Base-by-base conservation (phyloP, 2,888 invertebrate genomes). In the Eutolmus rufibarbis region DNA sequence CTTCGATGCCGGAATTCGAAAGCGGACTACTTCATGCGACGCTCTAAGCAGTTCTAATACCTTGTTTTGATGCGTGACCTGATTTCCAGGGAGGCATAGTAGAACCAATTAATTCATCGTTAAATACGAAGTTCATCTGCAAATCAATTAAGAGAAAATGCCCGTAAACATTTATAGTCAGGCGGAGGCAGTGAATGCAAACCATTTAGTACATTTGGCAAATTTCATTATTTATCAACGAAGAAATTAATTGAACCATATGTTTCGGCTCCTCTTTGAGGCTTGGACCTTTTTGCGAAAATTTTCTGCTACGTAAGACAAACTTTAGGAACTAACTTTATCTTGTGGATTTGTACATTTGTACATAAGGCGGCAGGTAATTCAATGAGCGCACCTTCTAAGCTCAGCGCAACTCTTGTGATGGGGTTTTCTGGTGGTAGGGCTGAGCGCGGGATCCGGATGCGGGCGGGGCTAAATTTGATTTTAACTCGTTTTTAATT, bases 161-260 rank as follows among this genome's bases (percentile, higher is more conserved):
- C 12, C 37, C 19, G 66, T 82, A 82, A 82, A 66, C 57, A 66
- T 82, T 78, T 57, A 46, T 19, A 37, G 40, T 7, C 12, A 5
- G 23, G 31, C 31, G 2, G 12, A 23, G 66, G 28, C 28, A 66
- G 66, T 28, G 66, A 66, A 79, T 79, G 79, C 28, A 46, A 79
- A 79, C 46, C 79, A 79, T 79, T 79, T 79, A 79, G 46, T 79
- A 79, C 51, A 82, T 82, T 82, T 66, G 82, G 57, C 57, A 82
- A 82, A 82, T 82, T 82, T 57, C 34, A 51, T 82, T 82, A 82
- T 82, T 82, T 82, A 81, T 82, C 82, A 82, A 82, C 82, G 66
- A 37, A 34, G 82, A 57, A 82, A 82, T 82, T 82, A 82, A 82
- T 82, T 82, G 82, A 82, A 82, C 82, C 82, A 82, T 82, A 57